Evolutionary conservation across 2,888 invertebrate genomes (phyloP).

Genomic region (Drosophila flavopinicola): DNA sequence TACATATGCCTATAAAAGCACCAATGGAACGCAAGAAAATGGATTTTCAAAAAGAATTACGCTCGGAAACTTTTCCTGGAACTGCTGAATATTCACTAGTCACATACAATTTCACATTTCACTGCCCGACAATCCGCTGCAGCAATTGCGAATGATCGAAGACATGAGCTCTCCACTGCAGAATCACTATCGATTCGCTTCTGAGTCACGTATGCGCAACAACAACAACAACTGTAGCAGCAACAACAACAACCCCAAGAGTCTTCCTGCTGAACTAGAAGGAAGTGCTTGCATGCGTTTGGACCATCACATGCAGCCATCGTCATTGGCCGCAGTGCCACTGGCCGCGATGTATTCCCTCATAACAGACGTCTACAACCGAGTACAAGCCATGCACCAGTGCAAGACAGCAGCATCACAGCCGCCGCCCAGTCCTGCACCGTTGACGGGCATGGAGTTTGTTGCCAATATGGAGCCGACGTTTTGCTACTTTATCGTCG

Average conservation of each 20-base stretch:
- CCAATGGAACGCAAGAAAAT: slow-evolving; percentile 50
- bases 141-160: slow-evolving; percentile 51
- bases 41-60: slow-evolving; percentile 43
- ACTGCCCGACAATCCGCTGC: slow-evolving; percentile 60
- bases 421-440: too few relatives aligned
- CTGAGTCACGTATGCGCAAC: slow-evolving; percentile 36
- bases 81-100: slow-evolving; percentile 40
- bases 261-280: slow-evolving; percentile 9
- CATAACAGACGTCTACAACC: slow-evolving; percentile 57
- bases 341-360: slow-evolving; percentile 62
- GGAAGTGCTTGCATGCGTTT: slow-evolving; percentile 33
- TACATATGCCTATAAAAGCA: slow-evolving; percentile 32
- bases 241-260: slow-evolving; percentile 9
- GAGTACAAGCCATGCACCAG: slow-evolving; percentile 54
- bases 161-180: slow-evolving; percentile 68
- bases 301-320: slow-evolving; percentile 48
- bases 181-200: slow-evolving; percentile 55
- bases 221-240: slow-evolving; percentile 13
- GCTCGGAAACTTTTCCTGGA: slow-evolving; percentile 40
- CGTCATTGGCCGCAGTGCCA: slow-evolving; percentile 58
- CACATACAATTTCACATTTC: slow-evolving; percentile 50
- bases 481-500: slow-evolving; percentile 65
- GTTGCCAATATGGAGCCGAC: slow-evolving; percentile 33
- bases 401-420: slow-evolving; percentile 51
- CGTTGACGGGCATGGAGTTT: slow-evolving; percentile 47